These are phyloP conservation scores for Mnemiopsis leidyi DNA, from an alignment of 37 sponge, comb jelly and placozoan genomes.

Conservation along the genomic window DNA sequence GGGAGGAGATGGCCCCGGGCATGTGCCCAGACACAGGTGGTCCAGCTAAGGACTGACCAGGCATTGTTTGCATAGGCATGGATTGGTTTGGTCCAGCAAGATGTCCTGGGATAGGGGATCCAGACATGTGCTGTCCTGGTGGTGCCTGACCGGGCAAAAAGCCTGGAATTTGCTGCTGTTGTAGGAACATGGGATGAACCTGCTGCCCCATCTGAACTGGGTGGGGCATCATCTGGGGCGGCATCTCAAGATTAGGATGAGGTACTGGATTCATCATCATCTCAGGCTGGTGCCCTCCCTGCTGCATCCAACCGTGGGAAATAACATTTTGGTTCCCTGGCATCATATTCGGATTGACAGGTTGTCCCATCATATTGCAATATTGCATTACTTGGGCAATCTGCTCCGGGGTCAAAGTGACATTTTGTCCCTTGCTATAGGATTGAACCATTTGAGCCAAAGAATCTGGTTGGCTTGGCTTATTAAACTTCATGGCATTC, in stretches of 20 bases:
- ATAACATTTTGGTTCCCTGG: neutral
- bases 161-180: constrained; percentile 10
- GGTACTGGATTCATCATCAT: neutral
- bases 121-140: neutral
- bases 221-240: neutral
- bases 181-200: neutral
- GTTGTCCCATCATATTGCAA: neutral
- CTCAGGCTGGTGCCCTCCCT: neutral
- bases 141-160: neutral
- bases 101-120: neutral
- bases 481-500: too few species aligned
- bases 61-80: neutral
- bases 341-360: neutral
- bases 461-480: neutral
- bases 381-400: neutral
- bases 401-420: neutral
- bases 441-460: neutral
- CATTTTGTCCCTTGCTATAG: neutral
- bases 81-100: too few species aligned
- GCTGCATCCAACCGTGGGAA: neutral
- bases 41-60: neutral
- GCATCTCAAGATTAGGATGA: neutral
- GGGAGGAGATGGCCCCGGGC: neutral
- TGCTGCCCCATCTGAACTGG: constrained; percentile 2
- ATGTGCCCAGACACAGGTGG: neutral